Conservation (phyloP, 2,888 invertebrate genomes). For the Rhagium mordax region DNA sequence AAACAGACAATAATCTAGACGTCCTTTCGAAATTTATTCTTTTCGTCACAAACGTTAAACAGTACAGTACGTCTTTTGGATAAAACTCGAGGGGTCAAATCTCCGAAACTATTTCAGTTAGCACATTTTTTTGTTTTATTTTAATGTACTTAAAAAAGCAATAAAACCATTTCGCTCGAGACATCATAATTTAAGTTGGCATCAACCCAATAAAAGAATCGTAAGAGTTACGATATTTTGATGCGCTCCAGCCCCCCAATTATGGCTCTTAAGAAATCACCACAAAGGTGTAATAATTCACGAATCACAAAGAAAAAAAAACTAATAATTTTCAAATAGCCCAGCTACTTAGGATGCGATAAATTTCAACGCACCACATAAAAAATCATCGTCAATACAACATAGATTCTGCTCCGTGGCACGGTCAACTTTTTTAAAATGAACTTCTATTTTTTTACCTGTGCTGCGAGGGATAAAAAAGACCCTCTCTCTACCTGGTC, state of each 20-base stretch:
- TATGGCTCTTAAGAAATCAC: slow-evolving; percentile 40
- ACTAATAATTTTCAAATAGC: slow-evolving; percentile 49
- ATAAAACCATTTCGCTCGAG: not conserved
- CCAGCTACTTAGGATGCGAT: slow-evolving; percentile 49
- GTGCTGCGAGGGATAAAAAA: slow-evolving; percentile 54
- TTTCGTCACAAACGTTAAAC: no score
- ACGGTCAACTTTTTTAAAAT: slow-evolving; percentile 46
- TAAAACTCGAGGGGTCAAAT: no score
- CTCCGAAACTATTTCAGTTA: no score
- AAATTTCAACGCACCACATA: slow-evolving; percentile 45
- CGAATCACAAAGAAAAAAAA: slow-evolving; percentile 35
- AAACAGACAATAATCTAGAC: no score
- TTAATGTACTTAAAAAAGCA: no score
- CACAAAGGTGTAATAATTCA: not conserved
- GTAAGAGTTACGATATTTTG: slow-evolving; percentile 37
- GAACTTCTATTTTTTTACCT: slow-evolving; percentile 58
- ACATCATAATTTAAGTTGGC: not conserved
- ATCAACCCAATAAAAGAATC: not conserved
- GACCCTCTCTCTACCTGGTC: slow-evolving; percentile 61
- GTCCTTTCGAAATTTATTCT: no score
- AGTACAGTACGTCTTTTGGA: no score
- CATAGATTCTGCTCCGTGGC: not conserved
- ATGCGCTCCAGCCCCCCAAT: slow-evolving; percentile 36
- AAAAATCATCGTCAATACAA: not conserved
- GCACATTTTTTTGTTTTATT: no score